A percentile compares a stretch with the other conserved stretches of the same genome.
These are phyloP conservation scores for Clepsis dumicolana DNA, from an alignment of 2,888 invertebrate species.

Conservation along the genomic window DNA sequence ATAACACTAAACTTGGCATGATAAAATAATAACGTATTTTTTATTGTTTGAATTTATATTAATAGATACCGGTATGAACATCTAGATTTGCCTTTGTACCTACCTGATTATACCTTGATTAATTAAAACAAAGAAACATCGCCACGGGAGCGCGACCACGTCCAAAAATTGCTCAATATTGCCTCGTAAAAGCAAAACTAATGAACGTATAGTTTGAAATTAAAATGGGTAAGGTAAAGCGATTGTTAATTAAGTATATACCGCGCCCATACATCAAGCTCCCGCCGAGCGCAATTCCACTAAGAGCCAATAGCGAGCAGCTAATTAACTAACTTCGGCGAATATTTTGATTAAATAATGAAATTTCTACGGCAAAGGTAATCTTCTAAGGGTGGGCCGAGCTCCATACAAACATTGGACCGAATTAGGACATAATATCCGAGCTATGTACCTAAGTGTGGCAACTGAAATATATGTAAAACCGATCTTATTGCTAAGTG, in stretches of 20 bases:
- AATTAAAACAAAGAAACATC: background rate
- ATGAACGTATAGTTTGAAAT: constrained; percentile 17
- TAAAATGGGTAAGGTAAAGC: constrained; percentile 21
- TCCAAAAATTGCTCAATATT: constrained; percentile 6
- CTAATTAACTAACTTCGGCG: constrained; percentile 30
- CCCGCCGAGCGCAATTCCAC: constrained; percentile 26
- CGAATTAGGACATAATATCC: background rate
- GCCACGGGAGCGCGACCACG: background rate
- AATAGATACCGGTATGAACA: no score
- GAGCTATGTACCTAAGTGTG: background rate
- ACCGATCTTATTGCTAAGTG: no score
- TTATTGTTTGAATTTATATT: no score
- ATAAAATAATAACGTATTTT: no score
- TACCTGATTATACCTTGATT: background rate
- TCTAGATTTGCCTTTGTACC: no score
- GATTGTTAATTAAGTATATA: constrained; percentile 33
- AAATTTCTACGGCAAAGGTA: constrained; percentile 10
- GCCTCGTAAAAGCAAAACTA: background rate
- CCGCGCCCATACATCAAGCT: constrained; percentile 22
- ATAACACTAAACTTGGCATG: no score
- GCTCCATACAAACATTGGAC: background rate
- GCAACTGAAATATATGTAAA: no score
- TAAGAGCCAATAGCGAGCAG: constrained; percentile 18
- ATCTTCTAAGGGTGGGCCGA: constrained; percentile 12
- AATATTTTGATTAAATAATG: constrained; percentile 36